Evolutionary conservation across 2,888 invertebrate species (phyloP).

Genomic region (Chymomyza caudatula): DNA sequence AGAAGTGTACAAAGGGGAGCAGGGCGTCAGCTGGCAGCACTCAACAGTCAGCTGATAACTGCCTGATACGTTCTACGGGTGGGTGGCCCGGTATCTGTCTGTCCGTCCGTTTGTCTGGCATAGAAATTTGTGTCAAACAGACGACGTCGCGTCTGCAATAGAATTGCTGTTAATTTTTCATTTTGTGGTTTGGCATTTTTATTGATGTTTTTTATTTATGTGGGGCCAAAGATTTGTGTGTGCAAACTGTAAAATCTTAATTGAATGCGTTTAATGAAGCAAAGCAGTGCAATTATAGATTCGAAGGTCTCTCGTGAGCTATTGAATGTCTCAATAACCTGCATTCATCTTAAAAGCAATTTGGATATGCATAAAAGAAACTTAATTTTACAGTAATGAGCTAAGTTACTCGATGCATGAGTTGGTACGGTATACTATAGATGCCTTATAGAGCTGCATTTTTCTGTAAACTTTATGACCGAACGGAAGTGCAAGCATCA

Average conservation of each 20-base stretch:
- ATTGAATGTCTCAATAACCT: not conserved
- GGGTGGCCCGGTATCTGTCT: not conserved
- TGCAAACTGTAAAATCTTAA: not conserved
- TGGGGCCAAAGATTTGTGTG: not conserved
- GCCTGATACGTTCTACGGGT: not conserved
- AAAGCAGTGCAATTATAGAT: not conserved
- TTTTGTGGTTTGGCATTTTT: conserved; percentile 48
- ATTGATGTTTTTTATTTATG: conserved; percentile 32
- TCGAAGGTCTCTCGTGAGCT: not conserved
- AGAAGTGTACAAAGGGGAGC: not conserved
- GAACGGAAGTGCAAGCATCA: not conserved
- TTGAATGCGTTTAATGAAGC: not conserved
- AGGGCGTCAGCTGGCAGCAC: not conserved
- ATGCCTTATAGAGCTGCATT: too few species aligned
- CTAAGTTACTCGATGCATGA: not conserved
- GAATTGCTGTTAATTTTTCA: conserved; percentile 4
- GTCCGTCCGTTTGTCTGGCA: not conserved
- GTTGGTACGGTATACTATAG: too few species aligned
- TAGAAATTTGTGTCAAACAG: conserved; percentile 21
- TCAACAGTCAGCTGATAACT: conserved; percentile 39
- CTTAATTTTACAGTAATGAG: not conserved
- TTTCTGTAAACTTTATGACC: not conserved
- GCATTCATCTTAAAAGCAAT: not conserved
- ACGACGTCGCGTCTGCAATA: not conserved
- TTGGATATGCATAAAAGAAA: not conserved